Conservation (phyloP, 2,113 vertebrate genomes). For the Sialia sialis region DNA sequence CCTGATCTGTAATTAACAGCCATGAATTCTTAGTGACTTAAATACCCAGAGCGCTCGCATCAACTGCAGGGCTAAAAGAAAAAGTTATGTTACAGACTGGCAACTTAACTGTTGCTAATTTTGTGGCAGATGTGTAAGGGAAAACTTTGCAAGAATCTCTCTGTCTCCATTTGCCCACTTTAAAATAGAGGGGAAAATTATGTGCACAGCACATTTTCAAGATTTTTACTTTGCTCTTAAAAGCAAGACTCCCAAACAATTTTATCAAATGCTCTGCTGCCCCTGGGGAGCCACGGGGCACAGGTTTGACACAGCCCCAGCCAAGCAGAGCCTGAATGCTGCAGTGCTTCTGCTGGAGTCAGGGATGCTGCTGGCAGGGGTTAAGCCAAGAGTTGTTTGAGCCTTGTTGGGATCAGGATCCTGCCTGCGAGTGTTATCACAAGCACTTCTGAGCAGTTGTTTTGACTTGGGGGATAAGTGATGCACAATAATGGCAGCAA, state of each 20-base stretch:
- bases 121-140: not conserved
- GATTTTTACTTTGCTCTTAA: not conserved
- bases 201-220: not conserved
- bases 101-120: not conserved
- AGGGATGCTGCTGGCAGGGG: not conserved
- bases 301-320: rapidly evolving
- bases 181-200: not conserved
- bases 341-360: not conserved
- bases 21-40: not conserved
- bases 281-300: rapidly evolving
- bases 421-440: not conserved
- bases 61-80: not conserved
- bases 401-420: not conserved
- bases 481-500: not conserved
- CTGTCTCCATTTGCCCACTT: not conserved
- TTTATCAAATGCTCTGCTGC: not conserved
- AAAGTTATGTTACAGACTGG: not conserved
- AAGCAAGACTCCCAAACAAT: not conserved
- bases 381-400: not conserved
- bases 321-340: not conserved
- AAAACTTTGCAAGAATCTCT: not conserved
- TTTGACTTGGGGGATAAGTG: not conserved
- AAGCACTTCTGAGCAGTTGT: not conserved
- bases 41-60: not conserved
- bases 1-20: slow-evolving; percentile 45